A percentile compares a stretch with the other conserved stretches of the same genome.
These are phyloP conservation scores for Brachypalpus laphriformis DNA, from an alignment of 2,888 invertebrate species.

Conservation along the genomic window DNA sequence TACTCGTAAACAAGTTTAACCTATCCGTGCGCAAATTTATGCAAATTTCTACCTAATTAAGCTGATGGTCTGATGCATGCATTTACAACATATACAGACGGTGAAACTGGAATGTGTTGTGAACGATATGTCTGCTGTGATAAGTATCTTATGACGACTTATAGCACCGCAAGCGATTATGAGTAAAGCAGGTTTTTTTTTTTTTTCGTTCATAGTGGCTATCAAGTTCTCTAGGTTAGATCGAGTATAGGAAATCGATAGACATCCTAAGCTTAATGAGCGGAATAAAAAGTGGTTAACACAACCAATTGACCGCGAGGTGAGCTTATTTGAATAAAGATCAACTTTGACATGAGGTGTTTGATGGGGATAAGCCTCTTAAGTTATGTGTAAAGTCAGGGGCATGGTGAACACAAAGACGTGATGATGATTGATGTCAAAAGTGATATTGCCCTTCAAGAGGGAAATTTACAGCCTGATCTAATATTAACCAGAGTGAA, in stretches of 20 bases:
- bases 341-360: background rate
- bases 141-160: background rate
- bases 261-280: background rate
- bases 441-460: background rate
- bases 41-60: constrained; percentile 17
- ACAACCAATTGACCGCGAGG: constrained; percentile 14
- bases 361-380: background rate
- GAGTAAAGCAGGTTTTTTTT: background rate
- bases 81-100: background rate
- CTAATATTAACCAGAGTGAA: too few relatives aligned
- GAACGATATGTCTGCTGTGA: background rate
- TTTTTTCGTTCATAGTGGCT: background rate
- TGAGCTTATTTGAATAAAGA: constrained; percentile 22
- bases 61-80: constrained; percentile 7
- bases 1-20: constrained; percentile 26
- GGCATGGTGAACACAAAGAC: background rate
- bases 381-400: background rate
- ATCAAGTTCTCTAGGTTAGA: background rate
- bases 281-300: background rate
- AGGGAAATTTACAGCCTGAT: background rate
- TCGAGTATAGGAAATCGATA: background rate
- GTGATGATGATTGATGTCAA: background rate
- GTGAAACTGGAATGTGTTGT: constrained; percentile 4
- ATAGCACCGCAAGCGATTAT: background rate
- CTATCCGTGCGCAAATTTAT: background rate